These are phyloP conservation scores for Marcusenius ussheri DNA, from an alignment of 2,113 vertebrate species.

Conservation along the genomic window DNA sequence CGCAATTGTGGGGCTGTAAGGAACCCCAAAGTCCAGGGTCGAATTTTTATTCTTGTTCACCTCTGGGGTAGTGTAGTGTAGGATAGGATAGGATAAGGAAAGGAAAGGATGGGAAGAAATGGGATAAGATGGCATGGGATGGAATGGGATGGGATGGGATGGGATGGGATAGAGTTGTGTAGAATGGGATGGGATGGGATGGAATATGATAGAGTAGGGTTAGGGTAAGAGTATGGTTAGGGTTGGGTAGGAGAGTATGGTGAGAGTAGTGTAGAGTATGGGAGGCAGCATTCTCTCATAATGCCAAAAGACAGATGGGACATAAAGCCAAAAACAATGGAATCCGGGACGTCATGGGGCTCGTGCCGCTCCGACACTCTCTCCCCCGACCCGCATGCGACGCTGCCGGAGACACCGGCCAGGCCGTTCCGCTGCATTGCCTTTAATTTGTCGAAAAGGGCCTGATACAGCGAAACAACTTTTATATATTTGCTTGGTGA, in stretches of 20 bases:
- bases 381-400: background rate
- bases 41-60: background rate
- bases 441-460: slow-evolving; percentile 45
- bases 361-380: background rate
- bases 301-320: background rate
- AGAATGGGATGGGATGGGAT: too few relatives aligned
- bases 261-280: background rate
- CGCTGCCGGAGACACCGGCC: slow-evolving; percentile 16
- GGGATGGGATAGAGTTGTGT: too few relatives aligned
- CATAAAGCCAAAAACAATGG: slow-evolving; percentile 3
- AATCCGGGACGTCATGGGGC: slow-evolving; percentile 14
- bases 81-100: background rate
- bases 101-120: too few relatives aligned
- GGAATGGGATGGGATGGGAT: too few relatives aligned
- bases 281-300: background rate
- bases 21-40: background rate
- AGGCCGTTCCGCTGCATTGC: slow-evolving; percentile 40
- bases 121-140: too few relatives aligned
- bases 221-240: background rate
- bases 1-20: background rate
- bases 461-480: slow-evolving; percentile 46
- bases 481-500: slow-evolving; percentile 45
- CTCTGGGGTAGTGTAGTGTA: background rate
- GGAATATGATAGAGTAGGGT: background rate
- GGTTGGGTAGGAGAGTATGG: background rate